These are phyloP conservation scores for Plectrocnemia conspersa DNA, from an alignment of 1,140 invertebrate genomes.

Conservation along the genomic window DNA sequence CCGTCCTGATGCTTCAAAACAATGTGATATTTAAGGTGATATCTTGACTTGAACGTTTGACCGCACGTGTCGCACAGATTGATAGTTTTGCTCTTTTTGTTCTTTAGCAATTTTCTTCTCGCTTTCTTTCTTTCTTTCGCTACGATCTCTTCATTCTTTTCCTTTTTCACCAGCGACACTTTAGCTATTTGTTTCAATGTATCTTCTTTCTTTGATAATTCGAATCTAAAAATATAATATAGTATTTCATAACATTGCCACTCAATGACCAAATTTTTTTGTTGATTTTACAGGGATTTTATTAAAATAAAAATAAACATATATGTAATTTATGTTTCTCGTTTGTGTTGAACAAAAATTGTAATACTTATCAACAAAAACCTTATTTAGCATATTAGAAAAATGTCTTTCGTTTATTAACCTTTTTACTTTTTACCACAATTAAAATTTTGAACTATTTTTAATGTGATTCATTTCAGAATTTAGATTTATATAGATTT, in stretches of 20 bases:
- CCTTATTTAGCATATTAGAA: too few species aligned
- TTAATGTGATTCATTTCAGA: too few species aligned
- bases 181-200: constrained; percentile 1
- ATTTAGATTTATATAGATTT: too few species aligned
- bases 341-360: too few species aligned
- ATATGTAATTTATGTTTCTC: too few species aligned
- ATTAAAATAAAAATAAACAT: too few species aligned
- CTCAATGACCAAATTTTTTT: background rate
- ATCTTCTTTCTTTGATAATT: constrained; percentile 1
- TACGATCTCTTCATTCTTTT: constrained; percentile 15
- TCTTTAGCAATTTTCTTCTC: constrained; percentile 12
- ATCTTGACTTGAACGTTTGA: constrained; percentile 31
- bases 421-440: too few species aligned
- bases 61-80: constrained; percentile 33
- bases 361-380: too few species aligned
- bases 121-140: constrained; percentile 18
- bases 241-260: background rate
- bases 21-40: constrained; percentile 32
- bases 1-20: constrained; percentile 27
- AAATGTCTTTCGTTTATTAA: too few species aligned
- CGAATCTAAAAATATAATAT: constrained; percentile 24
- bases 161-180: constrained; percentile 16
- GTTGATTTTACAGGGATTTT: too few species aligned
- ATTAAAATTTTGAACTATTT: too few species aligned
- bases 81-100: constrained; percentile 23